Conservation (phyloP, 2,113 vertebrate genomes). For the Ochotona curzoniae region DNA sequence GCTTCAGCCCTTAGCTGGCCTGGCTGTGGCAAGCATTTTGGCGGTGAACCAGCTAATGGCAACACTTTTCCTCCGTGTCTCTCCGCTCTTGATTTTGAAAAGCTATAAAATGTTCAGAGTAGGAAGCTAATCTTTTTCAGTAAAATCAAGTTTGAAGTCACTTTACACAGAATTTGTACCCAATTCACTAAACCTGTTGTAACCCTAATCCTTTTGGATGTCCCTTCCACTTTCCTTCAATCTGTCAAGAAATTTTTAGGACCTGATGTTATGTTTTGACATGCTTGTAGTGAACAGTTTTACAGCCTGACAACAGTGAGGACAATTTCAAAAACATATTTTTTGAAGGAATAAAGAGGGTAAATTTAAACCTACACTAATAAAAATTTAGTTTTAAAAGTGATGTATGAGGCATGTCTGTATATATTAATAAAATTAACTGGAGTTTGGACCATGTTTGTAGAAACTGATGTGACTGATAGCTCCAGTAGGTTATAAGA, state of each 20-base stretch:
- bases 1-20: too few species aligned
- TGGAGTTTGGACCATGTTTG: not conserved
- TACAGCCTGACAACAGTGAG: constrained; percentile 7
- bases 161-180: constrained; percentile 23
- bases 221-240: constrained; percentile 29
- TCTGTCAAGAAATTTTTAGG: constrained; percentile 54
- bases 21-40: too few species aligned
- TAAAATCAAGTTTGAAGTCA: not conserved
- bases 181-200: constrained; percentile 46
- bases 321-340: constrained; percentile 1
- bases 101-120: not conserved
- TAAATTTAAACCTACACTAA: constrained; percentile 48
- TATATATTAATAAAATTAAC: constrained; percentile 44
- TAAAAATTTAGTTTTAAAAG: constrained; percentile 40
- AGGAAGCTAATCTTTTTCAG: constrained; percentile 25
- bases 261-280: not conserved
- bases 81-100: too few species aligned
- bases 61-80: too few species aligned
- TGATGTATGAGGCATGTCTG: not conserved
- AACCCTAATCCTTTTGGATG: not conserved
- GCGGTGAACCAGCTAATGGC: too few species aligned
- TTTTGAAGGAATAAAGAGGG: not conserved
- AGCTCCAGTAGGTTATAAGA: not conserved
- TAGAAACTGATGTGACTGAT: not conserved
- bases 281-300: constrained; percentile 42